A percentile compares a stretch with the other conserved stretches of the same genome.
phyloP scores from a whole-genome alignment of 2,888 invertebrate genomes.

The Philereme transversata region DNA sequence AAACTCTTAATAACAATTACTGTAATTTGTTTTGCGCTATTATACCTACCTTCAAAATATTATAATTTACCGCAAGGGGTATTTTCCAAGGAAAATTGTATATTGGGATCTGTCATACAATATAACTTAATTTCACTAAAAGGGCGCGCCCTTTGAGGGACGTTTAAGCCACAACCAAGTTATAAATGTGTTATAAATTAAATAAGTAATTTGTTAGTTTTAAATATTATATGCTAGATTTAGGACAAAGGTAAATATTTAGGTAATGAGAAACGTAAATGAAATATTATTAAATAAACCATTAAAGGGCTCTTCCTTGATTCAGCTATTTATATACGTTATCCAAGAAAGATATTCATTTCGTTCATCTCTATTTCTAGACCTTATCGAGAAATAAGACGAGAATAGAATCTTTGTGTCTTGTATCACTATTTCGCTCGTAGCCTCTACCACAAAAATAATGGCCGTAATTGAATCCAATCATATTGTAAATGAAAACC shows the following conservation, averaged over 20 bases:
- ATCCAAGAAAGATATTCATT: background rate
- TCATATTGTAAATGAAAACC: background rate
- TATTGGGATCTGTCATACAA: conserved; percentile 10
- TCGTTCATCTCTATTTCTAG: background rate
- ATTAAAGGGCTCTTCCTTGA: too few relatives aligned
- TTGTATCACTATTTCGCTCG: background rate
- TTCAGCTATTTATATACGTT: too few relatives aligned
- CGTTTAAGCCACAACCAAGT: background rate
- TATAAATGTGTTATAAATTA: too few relatives aligned
- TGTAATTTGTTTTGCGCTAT: too few relatives aligned
- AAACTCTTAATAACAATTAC: too few relatives aligned
- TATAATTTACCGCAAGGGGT: background rate
- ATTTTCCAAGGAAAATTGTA: conserved; percentile 7
- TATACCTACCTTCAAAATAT: too few relatives aligned
- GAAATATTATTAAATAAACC: too few relatives aligned
- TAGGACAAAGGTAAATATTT: too few relatives aligned
- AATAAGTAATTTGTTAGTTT: too few relatives aligned
- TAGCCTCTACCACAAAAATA: background rate
- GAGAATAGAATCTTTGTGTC: background rate
- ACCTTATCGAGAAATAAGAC: background rate
- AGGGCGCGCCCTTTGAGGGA: conserved; percentile 18
- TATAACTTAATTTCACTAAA: conserved; percentile 21
- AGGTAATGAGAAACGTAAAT: too few relatives aligned
- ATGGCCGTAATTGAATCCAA: background rate
- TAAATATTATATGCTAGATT: too few relatives aligned